Base-by-base conservation (phyloP, 2,888 invertebrate species). In the Baronia brevicornis region DNA sequence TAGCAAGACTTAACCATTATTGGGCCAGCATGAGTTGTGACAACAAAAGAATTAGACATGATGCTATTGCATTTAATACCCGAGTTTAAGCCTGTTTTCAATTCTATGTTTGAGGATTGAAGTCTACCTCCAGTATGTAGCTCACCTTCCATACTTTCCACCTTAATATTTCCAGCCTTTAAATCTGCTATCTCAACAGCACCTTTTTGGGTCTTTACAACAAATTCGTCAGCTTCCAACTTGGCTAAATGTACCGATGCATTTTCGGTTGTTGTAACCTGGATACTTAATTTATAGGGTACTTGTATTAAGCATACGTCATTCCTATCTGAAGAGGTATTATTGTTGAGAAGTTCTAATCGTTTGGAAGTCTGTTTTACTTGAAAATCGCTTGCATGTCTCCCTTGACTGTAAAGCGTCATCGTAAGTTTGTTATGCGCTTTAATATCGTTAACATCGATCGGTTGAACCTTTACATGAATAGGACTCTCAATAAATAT, bases 401-500 rank as follows among this genome's bases (percentile, higher is more conserved):
- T 79, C 7, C 82, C 80, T 51, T 64, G 66, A 45, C 84, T 82
- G 39, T 82, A 84, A 18, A 85, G 48, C 39, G 71, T 74, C 75
- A 85, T 80, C 36, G 75, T 78, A 24, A 85, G 51, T 44, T 62
- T 82, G 45, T 84, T 69, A 36, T 85, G 84, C 29, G 80, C 72
- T 25, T 66, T 70, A 17, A 78, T 32, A 38, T 82, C 77, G 33
- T 79, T 73, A 0, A 79, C 73, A 39, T 85, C 84, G 38, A 85
- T 80, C 2, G 85, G 84, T 39, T 72, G 66, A 24, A 85, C 67
- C 45, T 74, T 82, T 23, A 85, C 84, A 46, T 84, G 84, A 48
- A 85, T 84, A 13, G 85, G 85, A 36, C 84, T 85, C 36, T 85
- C 85, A 8, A 85, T 74, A 35, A 80, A 84, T 33, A 85, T 82